Evolutionary conservation across 1,140 invertebrate species (phyloP), one percentile per base, ranked within the genome.

Genomic region (Maconellicoccus hirsutus): DNA sequence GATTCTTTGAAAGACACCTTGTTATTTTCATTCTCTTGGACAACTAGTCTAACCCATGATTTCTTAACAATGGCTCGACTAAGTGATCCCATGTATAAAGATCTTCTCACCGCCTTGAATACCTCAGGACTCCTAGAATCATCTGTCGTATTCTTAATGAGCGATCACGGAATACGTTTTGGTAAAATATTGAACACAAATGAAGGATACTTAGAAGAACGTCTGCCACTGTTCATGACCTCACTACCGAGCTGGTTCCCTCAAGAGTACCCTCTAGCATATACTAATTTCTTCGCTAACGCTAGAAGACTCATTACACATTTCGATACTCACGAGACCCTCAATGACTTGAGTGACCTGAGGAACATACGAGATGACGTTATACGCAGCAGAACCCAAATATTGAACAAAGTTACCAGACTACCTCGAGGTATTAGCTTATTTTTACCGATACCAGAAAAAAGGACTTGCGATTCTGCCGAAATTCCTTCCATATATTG

Each of bases 151-250:
- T 82, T 97, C 27, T 85, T 96, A n/a, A 82, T 94, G 74, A 94
- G 93, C 76, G 96, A 98, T 79, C 96, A 98, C 78, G 95, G 95
- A 0, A 88, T 94, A 76, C 79, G 95, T 27, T 96, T 90, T 82
- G 94, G 94, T 1, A 81, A 82, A 2, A 86, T 93, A 19, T 78
- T 90, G 22, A 78, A 85, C 74, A 95, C 93, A 0, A 88, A 89
- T 77, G 86, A 89, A 70, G 95, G 95, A 0, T 87, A 90, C 77
- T 81, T 95, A 73, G 95, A 98, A 79, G 94, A 96, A 77, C 80
- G 93, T 52, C 78, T 97, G 16, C 95, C 95, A 0, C 91, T 93
- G 73, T 81, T 93, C 16, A 74, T 71, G 52, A 79, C 96, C 2
- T 83, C 86, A 75, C 73, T 96, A 14, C 94, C 95, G 0, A 78